A percentile compares a stretch with the other conserved stretches of the same genome.
These are phyloP conservation scores for Erebia palarica DNA, from an alignment of 2,888 invertebrate genomes.

Conservation along the genomic window DNA sequence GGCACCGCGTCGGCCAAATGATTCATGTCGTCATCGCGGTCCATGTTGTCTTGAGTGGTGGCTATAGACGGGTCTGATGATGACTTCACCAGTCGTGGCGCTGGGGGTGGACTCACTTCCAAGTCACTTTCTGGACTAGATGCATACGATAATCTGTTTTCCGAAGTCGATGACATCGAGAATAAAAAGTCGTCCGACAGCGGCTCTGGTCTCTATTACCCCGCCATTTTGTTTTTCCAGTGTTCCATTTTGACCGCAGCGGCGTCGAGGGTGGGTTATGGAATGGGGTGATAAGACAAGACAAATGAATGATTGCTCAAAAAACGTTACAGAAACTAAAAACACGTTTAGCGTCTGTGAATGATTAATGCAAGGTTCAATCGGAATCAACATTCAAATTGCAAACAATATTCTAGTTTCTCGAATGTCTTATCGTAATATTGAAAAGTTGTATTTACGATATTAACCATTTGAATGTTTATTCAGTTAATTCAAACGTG, in stretches of 20 bases:
- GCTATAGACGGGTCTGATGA: constrained; percentile 97
- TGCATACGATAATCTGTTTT: constrained; percentile 95
- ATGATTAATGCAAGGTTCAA: constrained; percentile 72
- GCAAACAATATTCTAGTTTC: neutral
- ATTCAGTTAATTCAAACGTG: constrained; percentile 49
- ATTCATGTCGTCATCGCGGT: constrained; percentile 82
- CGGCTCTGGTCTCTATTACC: constrained; percentile 94
- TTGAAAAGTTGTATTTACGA: neutral
- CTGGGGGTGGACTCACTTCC: constrained; percentile 90
- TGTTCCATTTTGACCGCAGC: constrained; percentile 61
- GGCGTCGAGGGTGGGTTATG: constrained; percentile 74
- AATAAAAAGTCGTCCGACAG: constrained; percentile 99
- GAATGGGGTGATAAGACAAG: constrained; percentile 81
- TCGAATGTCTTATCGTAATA: constrained; percentile 29
- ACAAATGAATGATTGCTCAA: constrained; percentile 80
- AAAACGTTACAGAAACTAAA: constrained; percentile 70
- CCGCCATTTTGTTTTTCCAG: constrained; percentile 52
- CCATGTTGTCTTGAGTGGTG: constrained; percentile 94
- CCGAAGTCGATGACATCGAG: constrained; percentile 93
- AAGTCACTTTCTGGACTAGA: constrained; percentile 98
- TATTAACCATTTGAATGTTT: constrained; percentile 35
- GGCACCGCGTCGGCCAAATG: constrained; percentile 86
- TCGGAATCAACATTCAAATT: constrained; percentile 64
- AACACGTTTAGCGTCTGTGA: constrained; percentile 67
- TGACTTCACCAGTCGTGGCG: constrained; percentile 89